Evolutionary conservation across 2,797 vertebrate species (phyloP).

Genomic region (Bradypodion ventrale): DNA sequence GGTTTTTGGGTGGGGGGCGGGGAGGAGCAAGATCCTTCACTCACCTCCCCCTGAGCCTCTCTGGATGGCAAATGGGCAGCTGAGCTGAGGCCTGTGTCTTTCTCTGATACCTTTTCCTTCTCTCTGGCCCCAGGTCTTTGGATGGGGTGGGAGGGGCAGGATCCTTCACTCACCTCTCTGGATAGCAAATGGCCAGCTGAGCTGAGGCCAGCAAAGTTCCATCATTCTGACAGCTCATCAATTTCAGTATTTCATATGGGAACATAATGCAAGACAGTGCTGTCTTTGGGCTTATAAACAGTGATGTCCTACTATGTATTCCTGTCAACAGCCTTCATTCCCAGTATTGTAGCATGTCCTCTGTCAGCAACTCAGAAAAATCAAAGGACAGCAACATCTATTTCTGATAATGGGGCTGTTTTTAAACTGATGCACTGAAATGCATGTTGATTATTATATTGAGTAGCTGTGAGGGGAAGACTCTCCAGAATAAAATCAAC

Average conservation of each 20-base stretch:
- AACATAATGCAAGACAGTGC: conserved; percentile 13
- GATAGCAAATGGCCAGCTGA: too few relatives aligned
- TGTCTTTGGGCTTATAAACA: conserved; percentile 44
- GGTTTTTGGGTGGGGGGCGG: too few relatives aligned
- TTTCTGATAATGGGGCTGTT: conserved; percentile 42
- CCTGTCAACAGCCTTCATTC: conserved; percentile 32
- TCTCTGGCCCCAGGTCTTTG: too few relatives aligned
- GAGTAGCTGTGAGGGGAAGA: conserved; percentile 30
- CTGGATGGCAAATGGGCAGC: too few relatives aligned
- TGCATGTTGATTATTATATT: conserved; percentile 1
- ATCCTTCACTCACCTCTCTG: too few relatives aligned
- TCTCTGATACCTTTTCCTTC: too few relatives aligned
- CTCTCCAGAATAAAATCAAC: too few relatives aligned
- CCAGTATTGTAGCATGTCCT: conserved; percentile 2
- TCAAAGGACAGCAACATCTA: neutral
- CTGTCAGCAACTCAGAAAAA: conserved; percentile 31
- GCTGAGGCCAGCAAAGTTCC: conserved; percentile 10
- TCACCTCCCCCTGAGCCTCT: too few relatives aligned
- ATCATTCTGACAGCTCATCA: conserved; percentile 39
- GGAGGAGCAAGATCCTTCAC: too few relatives aligned
- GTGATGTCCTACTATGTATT: neutral
- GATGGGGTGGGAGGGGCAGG: too few relatives aligned
- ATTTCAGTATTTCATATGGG: conserved; percentile 3
- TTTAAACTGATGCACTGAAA: conserved; percentile 12
- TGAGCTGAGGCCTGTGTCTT: too few relatives aligned